phyloP scores from a whole-genome alignment of 35 echinoderm and acorn worm genomes.

The Ptychodera flava region DNA sequence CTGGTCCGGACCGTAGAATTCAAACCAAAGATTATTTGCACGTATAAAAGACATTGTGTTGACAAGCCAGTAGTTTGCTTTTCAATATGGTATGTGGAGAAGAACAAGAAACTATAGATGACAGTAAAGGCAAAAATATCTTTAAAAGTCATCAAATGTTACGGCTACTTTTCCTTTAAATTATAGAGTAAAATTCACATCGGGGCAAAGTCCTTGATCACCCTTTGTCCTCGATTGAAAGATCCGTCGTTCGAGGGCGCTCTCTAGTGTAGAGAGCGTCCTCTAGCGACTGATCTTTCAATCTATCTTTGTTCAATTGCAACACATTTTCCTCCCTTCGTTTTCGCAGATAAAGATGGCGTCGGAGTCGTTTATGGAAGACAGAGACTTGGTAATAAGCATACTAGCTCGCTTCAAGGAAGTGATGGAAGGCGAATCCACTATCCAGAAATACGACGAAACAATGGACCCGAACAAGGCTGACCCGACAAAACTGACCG shows the following conservation, averaged over 20 bases:
- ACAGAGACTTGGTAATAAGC: not conserved
- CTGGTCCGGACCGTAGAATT: no score
- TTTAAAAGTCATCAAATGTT: no score
- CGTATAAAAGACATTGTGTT: no score
- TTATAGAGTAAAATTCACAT: not conserved
- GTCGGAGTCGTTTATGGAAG: not conserved
- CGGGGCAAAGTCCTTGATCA: not conserved
- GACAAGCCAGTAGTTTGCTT: no score
- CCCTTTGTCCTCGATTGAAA: not conserved
- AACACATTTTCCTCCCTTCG: not conserved
- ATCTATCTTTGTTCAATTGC: not conserved
- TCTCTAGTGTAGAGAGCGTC: not conserved
- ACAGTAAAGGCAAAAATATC: no score
- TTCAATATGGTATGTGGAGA: no score
- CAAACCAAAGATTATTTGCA: no score
- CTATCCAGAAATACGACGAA: not conserved
- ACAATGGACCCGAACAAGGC: not conserved
- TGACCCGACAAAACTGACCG: not conserved
- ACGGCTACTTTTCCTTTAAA: no score
- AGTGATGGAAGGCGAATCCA: not conserved
- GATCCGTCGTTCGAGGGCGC: no score
- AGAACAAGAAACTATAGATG: no score
- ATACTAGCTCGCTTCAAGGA: not conserved
- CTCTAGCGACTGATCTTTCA: not conserved
- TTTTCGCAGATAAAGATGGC: not conserved